Conservation (phyloP, 92 coral and sea anemone genomes). For the Porites cylindrica region DNA sequence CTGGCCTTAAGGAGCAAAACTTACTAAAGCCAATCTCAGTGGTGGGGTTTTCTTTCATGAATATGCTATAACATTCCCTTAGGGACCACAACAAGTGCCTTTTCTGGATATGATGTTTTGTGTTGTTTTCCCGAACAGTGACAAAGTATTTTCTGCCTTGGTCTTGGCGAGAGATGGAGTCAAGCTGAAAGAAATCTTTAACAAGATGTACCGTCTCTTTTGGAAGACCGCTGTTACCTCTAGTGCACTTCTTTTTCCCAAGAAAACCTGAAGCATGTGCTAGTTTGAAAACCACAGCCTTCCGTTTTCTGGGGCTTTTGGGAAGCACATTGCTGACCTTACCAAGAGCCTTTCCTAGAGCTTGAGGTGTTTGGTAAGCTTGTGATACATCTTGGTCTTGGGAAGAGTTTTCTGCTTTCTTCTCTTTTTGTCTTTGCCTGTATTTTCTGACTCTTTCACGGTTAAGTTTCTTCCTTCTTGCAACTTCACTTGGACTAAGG, state of each 20-base stretch:
- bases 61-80: conserved; percentile 49
- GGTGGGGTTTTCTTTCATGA: conserved; percentile 54
- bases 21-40: conserved; percentile 59
- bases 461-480: conserved; percentile 48
- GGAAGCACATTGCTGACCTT: conserved; percentile 40
- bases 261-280: conserved; percentile 30
- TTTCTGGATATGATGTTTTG: conserved; percentile 62
- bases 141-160: conserved; percentile 66
- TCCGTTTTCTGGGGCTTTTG: conserved; percentile 22
- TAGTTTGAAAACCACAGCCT: conserved; percentile 43
- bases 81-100: conserved; percentile 67
- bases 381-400: conserved; percentile 16
- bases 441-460: conserved; percentile 46
- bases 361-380: conserved; percentile 61
- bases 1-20: conserved; percentile 65
- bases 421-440: conserved; percentile 17
- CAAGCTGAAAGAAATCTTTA: conserved; percentile 21
- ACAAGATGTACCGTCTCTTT: conserved; percentile 30
- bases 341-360: conserved; percentile 53
- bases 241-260: conserved; percentile 21
- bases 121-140: conserved; percentile 25
- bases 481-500: conserved; percentile 26
- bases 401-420: not conserved
- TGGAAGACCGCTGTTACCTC: conserved; percentile 19
- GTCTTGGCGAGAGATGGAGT: conserved; percentile 60